These are phyloP conservation scores for Diachasma alloeum DNA, from an alignment of 1,140 invertebrate species.

Conservation along the genomic window DNA sequence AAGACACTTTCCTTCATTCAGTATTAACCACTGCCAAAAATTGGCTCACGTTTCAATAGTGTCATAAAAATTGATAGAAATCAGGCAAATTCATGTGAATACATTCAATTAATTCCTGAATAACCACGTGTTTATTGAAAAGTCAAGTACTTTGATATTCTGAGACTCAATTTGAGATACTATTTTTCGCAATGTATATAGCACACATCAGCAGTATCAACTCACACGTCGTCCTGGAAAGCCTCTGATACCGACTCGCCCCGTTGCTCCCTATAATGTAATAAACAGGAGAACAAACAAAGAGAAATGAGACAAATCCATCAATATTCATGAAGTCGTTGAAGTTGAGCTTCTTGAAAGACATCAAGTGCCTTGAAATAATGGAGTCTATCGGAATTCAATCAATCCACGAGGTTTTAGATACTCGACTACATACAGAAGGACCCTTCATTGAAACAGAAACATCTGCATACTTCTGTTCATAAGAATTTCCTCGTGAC, in stretches of 20 bases:
- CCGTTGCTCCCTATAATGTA: constrained; percentile 57
- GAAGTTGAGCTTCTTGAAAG: constrained; percentile 14
- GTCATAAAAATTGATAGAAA: too few relatives aligned
- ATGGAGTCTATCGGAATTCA: not conserved
- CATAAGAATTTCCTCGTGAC: too few relatives aligned
- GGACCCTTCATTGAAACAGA: not conserved
- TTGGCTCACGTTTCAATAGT: too few relatives aligned
- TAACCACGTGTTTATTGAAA: too few relatives aligned
- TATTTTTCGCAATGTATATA: not conserved
- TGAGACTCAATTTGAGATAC: too few relatives aligned
- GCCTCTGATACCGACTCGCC: constrained; percentile 57
- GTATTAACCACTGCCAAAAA: too few relatives aligned
- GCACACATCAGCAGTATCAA: constrained; percentile 17
- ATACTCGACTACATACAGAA: not conserved
- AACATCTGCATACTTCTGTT: too few relatives aligned
- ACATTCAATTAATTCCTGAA: too few relatives aligned
- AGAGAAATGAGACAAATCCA: not conserved
- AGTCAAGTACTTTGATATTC: too few relatives aligned
- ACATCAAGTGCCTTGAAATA: not conserved
- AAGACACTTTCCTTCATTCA: too few relatives aligned
- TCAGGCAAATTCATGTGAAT: too few relatives aligned
- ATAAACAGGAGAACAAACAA: constrained; percentile 33
- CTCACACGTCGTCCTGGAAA: constrained; percentile 54
- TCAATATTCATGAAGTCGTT: not conserved
- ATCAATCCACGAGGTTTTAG: not conserved